Conservation (phyloP, 2,888 invertebrate genomes). For the Lordiphosa andalusiaca region DNA sequence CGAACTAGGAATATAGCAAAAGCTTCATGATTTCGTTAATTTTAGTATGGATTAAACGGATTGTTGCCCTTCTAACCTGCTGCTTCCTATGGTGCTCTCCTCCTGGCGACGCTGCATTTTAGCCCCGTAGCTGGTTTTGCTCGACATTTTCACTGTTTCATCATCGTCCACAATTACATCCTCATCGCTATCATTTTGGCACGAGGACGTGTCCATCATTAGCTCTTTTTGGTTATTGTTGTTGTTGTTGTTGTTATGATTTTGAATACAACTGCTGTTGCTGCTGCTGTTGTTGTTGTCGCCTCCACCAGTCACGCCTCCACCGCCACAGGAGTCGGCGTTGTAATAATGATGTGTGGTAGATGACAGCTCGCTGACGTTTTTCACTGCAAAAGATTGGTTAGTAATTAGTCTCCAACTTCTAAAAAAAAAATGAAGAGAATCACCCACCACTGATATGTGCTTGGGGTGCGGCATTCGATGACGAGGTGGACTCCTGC, state of each 20-base stretch:
- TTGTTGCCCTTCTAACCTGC: conserved; percentile 53
- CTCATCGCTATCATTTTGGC: conserved; percentile 80
- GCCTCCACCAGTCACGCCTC: conserved; percentile 38
- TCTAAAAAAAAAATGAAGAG: neutral
- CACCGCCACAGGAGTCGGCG: conserved; percentile 78
- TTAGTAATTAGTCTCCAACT: neutral
- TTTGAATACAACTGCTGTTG: conserved; percentile 51
- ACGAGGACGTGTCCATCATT: conserved; percentile 70
- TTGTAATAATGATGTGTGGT: conserved; percentile 80
- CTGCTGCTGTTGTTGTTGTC: conserved; percentile 34
- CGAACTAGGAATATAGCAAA: too few species aligned
- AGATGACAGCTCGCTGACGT: conserved; percentile 79
- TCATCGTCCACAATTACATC: conserved; percentile 80
- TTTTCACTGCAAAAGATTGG: conserved; percentile 69
- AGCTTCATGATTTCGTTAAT: too few species aligned
- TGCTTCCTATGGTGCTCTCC: conserved; percentile 73
- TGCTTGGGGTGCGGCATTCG: conserved; percentile 53
- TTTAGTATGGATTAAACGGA: too few species aligned
- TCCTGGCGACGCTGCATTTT: conserved; percentile 76
- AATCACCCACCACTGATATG: conserved; percentile 75
- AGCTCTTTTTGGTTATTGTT: conserved; percentile 63
- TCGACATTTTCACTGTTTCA: conserved; percentile 75
- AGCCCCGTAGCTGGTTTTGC: conserved; percentile 48
- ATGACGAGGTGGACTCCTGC: conserved; percentile 22
- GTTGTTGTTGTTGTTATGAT: conserved; percentile 41